Evolutionary conservation across 2,888 invertebrate genomes (phyloP).

Genomic region (Rhagonycha fulva): DNA sequence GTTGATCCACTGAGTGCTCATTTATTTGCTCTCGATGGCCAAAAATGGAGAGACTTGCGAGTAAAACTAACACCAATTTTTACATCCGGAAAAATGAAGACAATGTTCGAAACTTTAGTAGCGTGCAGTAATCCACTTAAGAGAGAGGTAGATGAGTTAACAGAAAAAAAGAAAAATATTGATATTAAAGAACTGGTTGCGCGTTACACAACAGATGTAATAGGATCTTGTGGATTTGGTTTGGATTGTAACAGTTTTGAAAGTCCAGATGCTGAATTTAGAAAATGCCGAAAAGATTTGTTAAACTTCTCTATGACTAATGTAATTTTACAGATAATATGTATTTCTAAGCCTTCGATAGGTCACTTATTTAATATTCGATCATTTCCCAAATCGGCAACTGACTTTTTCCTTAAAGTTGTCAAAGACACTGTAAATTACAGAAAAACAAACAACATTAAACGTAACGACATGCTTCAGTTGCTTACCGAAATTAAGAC

Average conservation of each 20-base stretch:
- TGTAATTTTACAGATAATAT: slow-evolving; percentile 42
- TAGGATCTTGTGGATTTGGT: slow-evolving; percentile 62
- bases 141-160: slow-evolving; percentile 34
- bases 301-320: slow-evolving; percentile 9
- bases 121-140: slow-evolving; percentile 42
- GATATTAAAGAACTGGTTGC: slow-evolving; percentile 55
- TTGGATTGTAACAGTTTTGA: slow-evolving; percentile 60
- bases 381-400: slow-evolving; percentile 32
- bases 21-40: slow-evolving; percentile 42
- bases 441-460: slow-evolving; percentile 35
- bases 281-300: slow-evolving; percentile 17
- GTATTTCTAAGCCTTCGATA: slow-evolving; percentile 50
- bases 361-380: slow-evolving; percentile 31
- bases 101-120: slow-evolving; percentile 49
- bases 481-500: slow-evolving; percentile 24
- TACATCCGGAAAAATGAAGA: slow-evolving; percentile 55
- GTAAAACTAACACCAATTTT: slow-evolving; percentile 53
- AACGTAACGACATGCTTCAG: slow-evolving; percentile 51
- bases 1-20: slow-evolving; percentile 44
- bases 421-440: slow-evolving; percentile 39
- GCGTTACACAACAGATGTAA: slow-evolving; percentile 58
- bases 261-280: slow-evolving; percentile 57
- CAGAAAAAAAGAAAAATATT: slow-evolving; percentile 37
- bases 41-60: slow-evolving; percentile 53
- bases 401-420: slow-evolving; percentile 39